phyloP scores from a whole-genome alignment of 2,888 invertebrate genomes.

The Biston stratarius region DNA sequence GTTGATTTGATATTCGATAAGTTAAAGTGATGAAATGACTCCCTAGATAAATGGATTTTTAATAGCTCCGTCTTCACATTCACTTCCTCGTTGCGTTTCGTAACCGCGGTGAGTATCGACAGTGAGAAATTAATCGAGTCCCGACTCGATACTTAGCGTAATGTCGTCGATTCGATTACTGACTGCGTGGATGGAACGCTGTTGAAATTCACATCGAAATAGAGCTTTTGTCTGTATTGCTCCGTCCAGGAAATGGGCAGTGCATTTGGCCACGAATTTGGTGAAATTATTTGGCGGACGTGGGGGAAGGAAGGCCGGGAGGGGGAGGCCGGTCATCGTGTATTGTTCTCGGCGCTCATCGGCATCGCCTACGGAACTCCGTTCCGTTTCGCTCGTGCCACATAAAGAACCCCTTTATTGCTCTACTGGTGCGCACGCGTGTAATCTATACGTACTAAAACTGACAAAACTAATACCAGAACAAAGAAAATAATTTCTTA shows the following conservation, averaged over 20 bases:
- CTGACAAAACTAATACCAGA: slow-evolving; percentile 45
- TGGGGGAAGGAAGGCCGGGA: slow-evolving; percentile 8
- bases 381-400: slow-evolving; percentile 64
- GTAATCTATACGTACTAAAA: slow-evolving; percentile 63
- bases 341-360: slow-evolving; percentile 63
- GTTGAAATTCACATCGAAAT: slow-evolving; percentile 55
- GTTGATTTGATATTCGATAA: slow-evolving; percentile 56
- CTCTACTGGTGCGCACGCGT: slow-evolving; percentile 60
- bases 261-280: slow-evolving; percentile 72
- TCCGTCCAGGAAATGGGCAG: slow-evolving; percentile 62
- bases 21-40: slow-evolving; percentile 38
- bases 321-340: slow-evolving; percentile 41
- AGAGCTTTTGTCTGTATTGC: slow-evolving; percentile 51
- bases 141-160: slow-evolving; percentile 42
- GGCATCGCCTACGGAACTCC: slow-evolving; percentile 61
- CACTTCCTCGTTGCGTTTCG: slow-evolving; percentile 48
- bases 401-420: slow-evolving; percentile 75
- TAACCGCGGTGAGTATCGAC: slow-evolving; percentile 37
- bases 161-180: slow-evolving; percentile 52
- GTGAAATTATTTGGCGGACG: slow-evolving; percentile 63
- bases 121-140: slow-evolving; percentile 50
- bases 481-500: slow-evolving; percentile 43
- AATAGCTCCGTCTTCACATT: slow-evolving; percentile 50
- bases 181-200: slow-evolving; percentile 52
- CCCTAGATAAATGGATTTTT: slow-evolving; percentile 54